Evolutionary conservation across 2,888 invertebrate genomes (phyloP).

Genomic region (Drosophila prolongata): DNA sequence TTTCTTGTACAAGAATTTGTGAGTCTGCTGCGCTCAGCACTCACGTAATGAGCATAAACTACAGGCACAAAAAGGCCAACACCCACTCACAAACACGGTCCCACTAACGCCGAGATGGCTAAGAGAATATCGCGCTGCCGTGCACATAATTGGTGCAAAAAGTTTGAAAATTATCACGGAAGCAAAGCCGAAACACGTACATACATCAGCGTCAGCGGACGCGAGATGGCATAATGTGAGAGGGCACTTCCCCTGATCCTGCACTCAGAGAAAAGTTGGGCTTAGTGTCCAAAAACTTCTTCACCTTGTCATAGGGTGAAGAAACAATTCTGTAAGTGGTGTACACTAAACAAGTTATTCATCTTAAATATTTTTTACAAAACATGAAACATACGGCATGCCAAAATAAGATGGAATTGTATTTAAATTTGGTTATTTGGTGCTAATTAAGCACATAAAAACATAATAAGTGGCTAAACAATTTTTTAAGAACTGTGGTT

Average conservation of each 20-base stretch:
- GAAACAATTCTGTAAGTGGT: too few relatives aligned
- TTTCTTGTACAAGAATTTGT: conserved; percentile 77
- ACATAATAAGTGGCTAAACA: too few relatives aligned
- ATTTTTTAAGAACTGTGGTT: too few relatives aligned
- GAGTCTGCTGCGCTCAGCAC: conserved; percentile 73
- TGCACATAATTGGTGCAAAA: conserved; percentile 77
- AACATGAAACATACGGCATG: too few relatives aligned
- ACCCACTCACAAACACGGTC: conserved; percentile 32
- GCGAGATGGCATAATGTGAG: conserved; percentile 66
- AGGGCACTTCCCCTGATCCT: conserved; percentile 30
- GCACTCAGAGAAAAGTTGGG: conserved; percentile 2
- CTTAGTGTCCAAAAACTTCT: not conserved
- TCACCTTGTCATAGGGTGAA: not conserved
- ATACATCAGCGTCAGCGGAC: conserved; percentile 72
- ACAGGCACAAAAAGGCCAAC: conserved; percentile 65
- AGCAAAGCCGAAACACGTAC: conserved; percentile 76
- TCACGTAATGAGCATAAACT: conserved; percentile 78
- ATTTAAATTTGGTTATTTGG: too few relatives aligned
- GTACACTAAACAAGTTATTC: too few relatives aligned
- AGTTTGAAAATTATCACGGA: conserved; percentile 77
- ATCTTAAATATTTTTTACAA: too few relatives aligned
- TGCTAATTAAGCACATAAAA: too few relatives aligned
- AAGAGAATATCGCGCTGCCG: conserved; percentile 66
- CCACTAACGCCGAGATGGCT: conserved; percentile 20
- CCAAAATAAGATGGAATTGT: too few relatives aligned